Evolutionary conservation across 1,140 invertebrate species (phyloP).

Genomic region (Nymphalis io): DNA sequence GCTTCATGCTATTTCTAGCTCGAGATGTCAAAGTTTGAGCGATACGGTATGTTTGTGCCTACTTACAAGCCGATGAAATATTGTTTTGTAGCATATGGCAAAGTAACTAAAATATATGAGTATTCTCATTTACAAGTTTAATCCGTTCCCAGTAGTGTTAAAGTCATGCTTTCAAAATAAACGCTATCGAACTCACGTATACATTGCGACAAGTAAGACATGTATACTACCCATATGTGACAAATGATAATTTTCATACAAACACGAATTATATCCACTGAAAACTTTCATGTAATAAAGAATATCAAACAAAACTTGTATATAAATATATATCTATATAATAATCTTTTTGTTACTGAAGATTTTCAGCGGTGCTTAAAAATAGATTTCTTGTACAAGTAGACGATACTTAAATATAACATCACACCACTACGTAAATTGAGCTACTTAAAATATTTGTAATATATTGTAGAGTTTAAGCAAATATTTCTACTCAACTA

Average conservation of each 20-base stretch:
- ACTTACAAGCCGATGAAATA: slow-evolving; percentile 28
- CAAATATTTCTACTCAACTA: slow-evolving; percentile 61
- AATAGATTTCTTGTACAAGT: slow-evolving; percentile 14
- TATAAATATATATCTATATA: neutral
- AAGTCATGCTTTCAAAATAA: slow-evolving; percentile 36
- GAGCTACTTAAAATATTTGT: slow-evolving; percentile 45
- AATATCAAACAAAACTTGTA: neutral
- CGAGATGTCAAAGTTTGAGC: slow-evolving; percentile 18
- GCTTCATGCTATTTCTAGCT: slow-evolving; percentile 18
- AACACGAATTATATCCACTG: slow-evolving; percentile 35
- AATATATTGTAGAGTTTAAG: slow-evolving; percentile 50
- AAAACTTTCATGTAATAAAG: slow-evolving; percentile 31
- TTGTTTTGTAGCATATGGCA: slow-evolving; percentile 14
- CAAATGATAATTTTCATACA: slow-evolving; percentile 27
- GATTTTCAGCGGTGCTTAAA: slow-evolving; percentile 32
- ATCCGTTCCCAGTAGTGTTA: neutral
- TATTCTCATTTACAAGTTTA: neutral
- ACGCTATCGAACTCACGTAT: slow-evolving; percentile 17
- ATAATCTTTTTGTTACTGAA: slow-evolving; percentile 15
- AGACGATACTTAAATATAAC: slow-evolving; percentile 25
- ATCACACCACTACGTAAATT: slow-evolving; percentile 56
- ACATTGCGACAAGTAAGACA: slow-evolving; percentile 10
- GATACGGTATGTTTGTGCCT: slow-evolving; percentile 40
- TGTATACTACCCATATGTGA: slow-evolving; percentile 19
- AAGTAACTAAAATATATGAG: neutral